Base-by-base conservation (phyloP, 2,888 invertebrate genomes). In the Laothoe populi region DNA sequence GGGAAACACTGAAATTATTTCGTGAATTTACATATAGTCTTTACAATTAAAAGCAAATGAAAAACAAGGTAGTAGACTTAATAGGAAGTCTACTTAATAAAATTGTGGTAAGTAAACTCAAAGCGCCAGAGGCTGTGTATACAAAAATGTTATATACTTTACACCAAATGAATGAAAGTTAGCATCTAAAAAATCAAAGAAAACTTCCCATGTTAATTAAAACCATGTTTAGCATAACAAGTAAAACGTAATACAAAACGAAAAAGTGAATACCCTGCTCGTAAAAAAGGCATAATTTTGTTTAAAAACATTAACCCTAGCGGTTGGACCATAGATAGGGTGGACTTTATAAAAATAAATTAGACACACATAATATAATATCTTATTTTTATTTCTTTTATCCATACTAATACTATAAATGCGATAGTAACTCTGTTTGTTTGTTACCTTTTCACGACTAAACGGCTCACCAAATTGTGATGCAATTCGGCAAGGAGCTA, bases 201-300 rank as follows among this genome's bases (percentile, higher is more conserved):
- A 35, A 53, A 53, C 19, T 19, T 19, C 19, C 31, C 35, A 53
- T 53, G 53, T 53, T 53, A 53, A 53, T 53, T 53, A 49, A 49
- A 49, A 53, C 53, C 19, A 21, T 53, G 53, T 31, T 53, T 53
- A 53, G 31, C 10, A 35, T 35, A 49, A 35, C 31, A 53, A 2
- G 10, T 13, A 23, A 23, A 46, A 11, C 46, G 23, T 46, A 23
- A 23, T 1, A 35, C 19, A 53, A 53, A 53, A 53, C 19, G 31
- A 31, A 35, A 19, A 53, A 35, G 19, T 31, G 19, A 35, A 19
- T 19, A 21, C 19, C 31, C 53, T 26, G 11, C 19, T 35, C 11
- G 35, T 16, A 31, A 31, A 53, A 35, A 19, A 53, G 7, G 31
- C 31, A 26, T n/a, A 35, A 53, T 31, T 31, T 49, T 26, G 35